Conservation (phyloP, 2,113 vertebrate species). For the Spilogale gracilis region DNA sequence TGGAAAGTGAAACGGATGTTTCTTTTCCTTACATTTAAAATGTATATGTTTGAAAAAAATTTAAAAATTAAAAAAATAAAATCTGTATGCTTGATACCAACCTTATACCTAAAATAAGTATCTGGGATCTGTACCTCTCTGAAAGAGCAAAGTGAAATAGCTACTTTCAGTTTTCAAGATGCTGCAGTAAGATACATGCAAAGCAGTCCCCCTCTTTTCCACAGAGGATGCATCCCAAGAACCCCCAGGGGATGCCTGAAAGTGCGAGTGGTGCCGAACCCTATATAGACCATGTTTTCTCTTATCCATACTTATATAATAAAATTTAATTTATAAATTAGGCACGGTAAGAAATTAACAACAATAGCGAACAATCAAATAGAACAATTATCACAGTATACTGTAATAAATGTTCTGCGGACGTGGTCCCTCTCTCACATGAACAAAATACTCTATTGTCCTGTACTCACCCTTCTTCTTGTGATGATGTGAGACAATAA, state of each 20-base stretch:
- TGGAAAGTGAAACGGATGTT: constrained; percentile 44
- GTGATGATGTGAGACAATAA: background rate
- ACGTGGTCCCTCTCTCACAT: background rate
- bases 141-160: background rate
- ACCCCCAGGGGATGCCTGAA: background rate
- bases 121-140: background rate
- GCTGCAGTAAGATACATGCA: background rate
- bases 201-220: background rate
- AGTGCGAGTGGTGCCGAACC: background rate
- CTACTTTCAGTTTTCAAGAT: constrained; percentile 56
- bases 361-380: background rate
- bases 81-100: background rate
- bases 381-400: background rate
- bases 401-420: background rate
- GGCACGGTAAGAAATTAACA: background rate
- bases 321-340: background rate
- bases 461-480: background rate
- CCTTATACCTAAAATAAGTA: background rate
- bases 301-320: background rate
- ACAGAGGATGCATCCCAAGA: background rate
- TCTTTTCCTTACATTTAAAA: constrained; percentile 21
- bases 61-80: background rate
- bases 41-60: background rate
- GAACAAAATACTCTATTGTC: background rate
- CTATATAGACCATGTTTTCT: background rate